Base-by-base conservation (phyloP, 2,113 vertebrate species). In the Colius striatus region DNA sequence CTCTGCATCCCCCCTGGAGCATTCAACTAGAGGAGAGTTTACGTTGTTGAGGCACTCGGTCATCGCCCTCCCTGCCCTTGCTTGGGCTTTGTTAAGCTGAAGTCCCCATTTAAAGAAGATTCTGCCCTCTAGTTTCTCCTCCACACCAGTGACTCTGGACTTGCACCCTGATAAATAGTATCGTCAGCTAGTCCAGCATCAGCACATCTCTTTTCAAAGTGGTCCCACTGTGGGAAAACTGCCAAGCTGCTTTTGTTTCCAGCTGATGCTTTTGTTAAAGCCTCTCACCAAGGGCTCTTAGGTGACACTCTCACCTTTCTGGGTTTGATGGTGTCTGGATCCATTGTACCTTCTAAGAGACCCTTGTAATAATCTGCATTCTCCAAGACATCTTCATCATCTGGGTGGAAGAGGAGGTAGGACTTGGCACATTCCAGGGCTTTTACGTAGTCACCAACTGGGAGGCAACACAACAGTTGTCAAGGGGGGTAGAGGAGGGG, bases 371-470 rank as follows among this genome's bases (percentile, higher is more conserved):
- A 99, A 30, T 97, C 97, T 43, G 97, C 97, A 0, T 99, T 99
- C 41, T 99, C 98, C 11, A 97, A 96, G 95, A 99, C 98, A 73
- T 98, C 99, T 89, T 98, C 98, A 3, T 99, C 99, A 0, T 97
- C 98, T 0, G 99, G 97, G 53, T 99, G 99, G 96, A 99, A 98
- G 6, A 99, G 97, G 57, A 99, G 98, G 95, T 99, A 99, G 63
- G 99, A 98, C 87, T 97, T 98, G 71, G 98, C 98, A 72, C 98
- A 99, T 93, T 98, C 98, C 88, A 99, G 85, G 4, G 99, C 99
- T 94, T 98, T 98, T 58, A 98, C 43, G 0, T 98, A 96, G 74
- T 97, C 96, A 23, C 98, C 97, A 4, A 98, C 99, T 99, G 94
- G 38, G 72, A 73, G 32, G n/a, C 43, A 96, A 87, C 45, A 88